phyloP scores from a whole-genome alignment of 2,113 vertebrate species.

The Plestiodon gilberti region DNA sequence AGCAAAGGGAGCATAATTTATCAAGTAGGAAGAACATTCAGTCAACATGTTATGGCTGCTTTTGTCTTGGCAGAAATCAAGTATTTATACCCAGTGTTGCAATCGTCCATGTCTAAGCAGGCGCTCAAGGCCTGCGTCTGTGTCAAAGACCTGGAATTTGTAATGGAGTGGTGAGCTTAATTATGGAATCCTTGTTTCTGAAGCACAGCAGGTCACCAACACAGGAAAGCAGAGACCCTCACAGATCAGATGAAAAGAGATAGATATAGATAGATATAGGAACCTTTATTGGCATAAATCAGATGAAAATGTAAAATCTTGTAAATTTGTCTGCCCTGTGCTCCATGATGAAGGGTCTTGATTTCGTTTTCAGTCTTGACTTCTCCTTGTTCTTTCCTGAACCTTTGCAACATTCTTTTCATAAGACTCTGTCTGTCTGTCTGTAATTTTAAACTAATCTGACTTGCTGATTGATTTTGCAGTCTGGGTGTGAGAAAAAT shows the following conservation, averaged over 20 bases:
- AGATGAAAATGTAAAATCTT: neutral
- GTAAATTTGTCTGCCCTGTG: neutral
- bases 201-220: neutral
- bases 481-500: neutral
- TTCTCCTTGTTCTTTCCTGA: neutral
- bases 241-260: neutral
- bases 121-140: neutral
- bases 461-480: neutral
- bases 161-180: neutral
- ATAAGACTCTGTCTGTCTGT: neutral
- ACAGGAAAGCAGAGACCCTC: neutral
- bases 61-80: conserved; percentile 8
- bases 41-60: neutral
- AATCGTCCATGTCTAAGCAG: neutral
- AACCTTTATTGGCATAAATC: too few species aligned
- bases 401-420: neutral
- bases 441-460: neutral
- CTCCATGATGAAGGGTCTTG: neutral
- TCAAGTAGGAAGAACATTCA: neutral
- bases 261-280: too few species aligned
- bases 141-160: neutral
- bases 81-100: neutral
- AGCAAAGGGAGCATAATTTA: neutral
- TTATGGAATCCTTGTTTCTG: neutral
- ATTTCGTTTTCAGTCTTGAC: neutral